Percentiles rank a stretch among this genome's conserved stretches.
These are phyloP conservation scores for Agrilus planipennis DNA, from an alignment of 1,140 invertebrate species.

Conservation along the genomic window DNA sequence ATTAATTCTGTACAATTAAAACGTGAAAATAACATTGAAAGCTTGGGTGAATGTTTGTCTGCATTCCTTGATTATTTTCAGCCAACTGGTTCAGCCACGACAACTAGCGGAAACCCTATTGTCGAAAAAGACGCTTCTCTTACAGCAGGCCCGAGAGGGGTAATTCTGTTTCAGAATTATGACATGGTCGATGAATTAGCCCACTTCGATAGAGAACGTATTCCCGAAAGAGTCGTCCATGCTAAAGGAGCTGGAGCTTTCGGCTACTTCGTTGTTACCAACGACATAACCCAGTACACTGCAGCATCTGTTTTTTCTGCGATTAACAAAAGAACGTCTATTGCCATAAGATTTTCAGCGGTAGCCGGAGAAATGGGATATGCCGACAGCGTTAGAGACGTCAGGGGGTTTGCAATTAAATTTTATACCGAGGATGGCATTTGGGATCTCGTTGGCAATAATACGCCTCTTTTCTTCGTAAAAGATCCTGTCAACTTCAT, in stretches of 20 bases:
- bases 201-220: slow-evolving; percentile 89
- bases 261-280: slow-evolving; percentile 88
- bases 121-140: slow-evolving; percentile 55
- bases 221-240: slow-evolving; percentile 95
- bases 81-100: slow-evolving; percentile 34
- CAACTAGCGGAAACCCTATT: slow-evolving; percentile 59
- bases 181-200: slow-evolving; percentile 86
- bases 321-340: slow-evolving; percentile 70
- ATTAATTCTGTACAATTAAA: background rate
- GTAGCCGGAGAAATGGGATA: slow-evolving; percentile 80
- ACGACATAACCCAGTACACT: slow-evolving; percentile 67
- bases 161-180: slow-evolving; percentile 80
- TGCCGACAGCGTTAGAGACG: slow-evolving; percentile 62
- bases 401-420: slow-evolving; percentile 61
- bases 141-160: slow-evolving; percentile 77
- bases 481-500: slow-evolving; percentile 58
- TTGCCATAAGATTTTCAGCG: slow-evolving; percentile 75
- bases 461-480: slow-evolving; percentile 63
- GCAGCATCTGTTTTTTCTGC: slow-evolving; percentile 70
- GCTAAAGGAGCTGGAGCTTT: slow-evolving; percentile 96
- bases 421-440: slow-evolving; percentile 69
- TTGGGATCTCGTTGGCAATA: slow-evolving; percentile 64
- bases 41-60: background rate
- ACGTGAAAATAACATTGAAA: background rate
- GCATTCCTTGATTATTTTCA: background rate